Percentiles rank a stretch among this genome's conserved stretches.
Evolutionary conservation across 2,888 invertebrate genomes (phyloP).

Genomic region (Cordilura impudica): DNA sequence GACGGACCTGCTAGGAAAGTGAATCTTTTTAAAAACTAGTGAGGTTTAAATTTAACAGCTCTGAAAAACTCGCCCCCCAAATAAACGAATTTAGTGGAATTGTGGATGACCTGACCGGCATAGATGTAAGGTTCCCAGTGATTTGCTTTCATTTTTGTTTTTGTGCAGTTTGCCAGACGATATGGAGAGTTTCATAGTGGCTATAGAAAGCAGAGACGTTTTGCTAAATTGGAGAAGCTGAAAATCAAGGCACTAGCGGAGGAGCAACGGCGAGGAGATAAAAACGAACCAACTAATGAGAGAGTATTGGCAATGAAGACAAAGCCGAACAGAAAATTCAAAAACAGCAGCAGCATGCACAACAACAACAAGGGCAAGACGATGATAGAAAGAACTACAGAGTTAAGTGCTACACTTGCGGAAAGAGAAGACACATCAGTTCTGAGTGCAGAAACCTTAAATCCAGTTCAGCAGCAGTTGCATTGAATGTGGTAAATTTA

Average conservation of each 20-base stretch:
- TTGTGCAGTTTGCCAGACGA: neutral
- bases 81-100: neutral
- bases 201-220: neutral
- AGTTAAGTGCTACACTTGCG: constrained; percentile 32
- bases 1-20: neutral
- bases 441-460: neutral
- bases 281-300: neutral
- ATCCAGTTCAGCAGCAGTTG: neutral
- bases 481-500: no score
- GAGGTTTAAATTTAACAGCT: constrained; percentile 29
- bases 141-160: neutral
- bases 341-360: neutral
- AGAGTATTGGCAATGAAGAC: neutral
- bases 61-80: neutral
- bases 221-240: neutral
- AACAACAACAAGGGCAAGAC: neutral
- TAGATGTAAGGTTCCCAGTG: neutral
- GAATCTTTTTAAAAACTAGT: neutral
- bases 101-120: neutral
- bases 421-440: constrained; percentile 11
- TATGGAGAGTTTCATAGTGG: neutral
- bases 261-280: neutral
- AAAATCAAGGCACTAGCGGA: constrained; percentile 11
- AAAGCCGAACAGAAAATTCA: neutral
- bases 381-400: neutral